These are phyloP conservation scores for Meteorus cinctellus DNA, from an alignment of 2,888 invertebrate genomes.

Conservation along the genomic window DNA sequence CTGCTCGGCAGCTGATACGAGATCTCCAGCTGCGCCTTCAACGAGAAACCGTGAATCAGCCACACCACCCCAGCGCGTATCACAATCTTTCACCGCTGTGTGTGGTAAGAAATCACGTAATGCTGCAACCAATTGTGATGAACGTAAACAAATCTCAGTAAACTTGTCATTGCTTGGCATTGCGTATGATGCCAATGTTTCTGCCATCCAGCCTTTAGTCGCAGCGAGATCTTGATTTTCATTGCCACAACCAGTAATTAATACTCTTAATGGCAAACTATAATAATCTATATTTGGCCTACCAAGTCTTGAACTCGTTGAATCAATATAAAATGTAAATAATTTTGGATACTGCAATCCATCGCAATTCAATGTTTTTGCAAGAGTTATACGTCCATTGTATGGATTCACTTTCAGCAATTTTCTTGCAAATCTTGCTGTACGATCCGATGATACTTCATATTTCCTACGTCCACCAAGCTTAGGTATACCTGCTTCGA, in stretches of 20 bases:
- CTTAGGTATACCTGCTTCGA: conserved; percentile 87
- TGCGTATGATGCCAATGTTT: conserved; percentile 90
- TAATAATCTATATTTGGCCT: conserved; percentile 85
- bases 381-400: conserved; percentile 83
- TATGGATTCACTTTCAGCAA: conserved; percentile 84
- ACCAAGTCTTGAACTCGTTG: conserved; percentile 84
- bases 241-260: conserved; percentile 84
- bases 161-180: conserved; percentile 87
- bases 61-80: conserved; percentile 85
- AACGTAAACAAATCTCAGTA: conserved; percentile 86
- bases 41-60: conserved; percentile 85
- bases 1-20: conserved; percentile 86
- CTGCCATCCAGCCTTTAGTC: conserved; percentile 89
- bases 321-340: conserved; percentile 91
- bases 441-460: conserved; percentile 86
- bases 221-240: conserved; percentile 80
- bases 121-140: conserved; percentile 87
- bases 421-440: conserved; percentile 87
- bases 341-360: conserved; percentile 88
- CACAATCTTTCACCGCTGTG: conserved; percentile 83
- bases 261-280: conserved; percentile 84
- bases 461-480: conserved; percentile 87
- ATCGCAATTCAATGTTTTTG: conserved; percentile 84
- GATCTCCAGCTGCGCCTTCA: conserved; percentile 85
- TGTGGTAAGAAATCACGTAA: conserved; percentile 85